A percentile compares a stretch with the other conserved stretches of the same genome.
Evolutionary conservation across 2,888 invertebrate genomes (phyloP).

Genomic region (Hermaeophaga mercurialis): DNA sequence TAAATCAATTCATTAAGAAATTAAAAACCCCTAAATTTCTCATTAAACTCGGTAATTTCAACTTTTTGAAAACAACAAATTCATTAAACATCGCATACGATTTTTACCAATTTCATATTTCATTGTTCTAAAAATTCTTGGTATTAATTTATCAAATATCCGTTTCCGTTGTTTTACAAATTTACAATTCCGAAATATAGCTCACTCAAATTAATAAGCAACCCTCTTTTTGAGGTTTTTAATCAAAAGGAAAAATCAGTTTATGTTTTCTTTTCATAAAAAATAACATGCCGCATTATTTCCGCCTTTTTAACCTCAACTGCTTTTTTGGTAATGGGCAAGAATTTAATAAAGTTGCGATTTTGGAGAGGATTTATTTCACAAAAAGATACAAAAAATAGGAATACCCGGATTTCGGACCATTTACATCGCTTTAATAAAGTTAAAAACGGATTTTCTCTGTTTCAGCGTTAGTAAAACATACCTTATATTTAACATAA

Average conservation of each 20-base stretch:
- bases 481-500: too few relatives aligned
- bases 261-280: not conserved
- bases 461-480: too few relatives aligned
- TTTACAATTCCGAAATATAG: not conserved
- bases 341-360: constrained; percentile 3
- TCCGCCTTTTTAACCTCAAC: not conserved
- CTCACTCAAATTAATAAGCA: not conserved
- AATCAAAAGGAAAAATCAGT: constrained; percentile 3
- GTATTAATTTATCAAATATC: too few relatives aligned
- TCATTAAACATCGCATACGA: too few relatives aligned
- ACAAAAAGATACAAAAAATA: not conserved
- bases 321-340: not conserved
- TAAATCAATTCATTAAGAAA: too few relatives aligned
- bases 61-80: too few relatives aligned
- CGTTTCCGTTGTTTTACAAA: too few relatives aligned
- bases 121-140: too few relatives aligned
- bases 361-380: not conserved
- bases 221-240: constrained; percentile 1
- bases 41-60: too few relatives aligned
- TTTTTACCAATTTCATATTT: too few relatives aligned
- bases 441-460: too few relatives aligned
- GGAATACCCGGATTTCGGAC: not conserved
- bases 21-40: too few relatives aligned
- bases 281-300: constrained; percentile 3
- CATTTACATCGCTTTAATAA: not conserved